Conservation (phyloP, 1,140 invertebrate genomes). For the Sweltsa coloradensis region DNA sequence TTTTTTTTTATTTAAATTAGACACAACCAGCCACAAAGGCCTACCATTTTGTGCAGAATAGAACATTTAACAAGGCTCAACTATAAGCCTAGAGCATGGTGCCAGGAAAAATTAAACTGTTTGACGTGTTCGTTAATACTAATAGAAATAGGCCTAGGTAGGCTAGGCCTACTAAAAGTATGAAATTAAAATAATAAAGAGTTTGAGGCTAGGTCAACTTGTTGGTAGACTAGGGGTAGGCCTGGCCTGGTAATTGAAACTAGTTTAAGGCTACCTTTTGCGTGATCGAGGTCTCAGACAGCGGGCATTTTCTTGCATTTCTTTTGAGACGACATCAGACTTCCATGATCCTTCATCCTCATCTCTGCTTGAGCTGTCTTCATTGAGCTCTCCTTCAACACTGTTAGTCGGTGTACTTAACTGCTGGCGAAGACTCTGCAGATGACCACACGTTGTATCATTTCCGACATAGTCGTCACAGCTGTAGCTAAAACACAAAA, state of each 20-base stretch:
- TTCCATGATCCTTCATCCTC: slow-evolving; percentile 11
- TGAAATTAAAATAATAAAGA: neutral
- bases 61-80: no score
- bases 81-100: no score
- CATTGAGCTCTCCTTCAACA: slow-evolving; percentile 21
- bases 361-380: slow-evolving; percentile 13
- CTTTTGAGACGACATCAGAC: slow-evolving; percentile 7
- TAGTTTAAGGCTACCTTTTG: slow-evolving; percentile 37
- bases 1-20: no score
- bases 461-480: slow-evolving; percentile 74
- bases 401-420: slow-evolving; percentile 21
- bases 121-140: no score
- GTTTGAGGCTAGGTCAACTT: no score
- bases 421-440: slow-evolving; percentile 45
- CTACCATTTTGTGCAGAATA: no score
- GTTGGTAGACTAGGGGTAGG: no score
- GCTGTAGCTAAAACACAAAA: slow-evolving; percentile 47
- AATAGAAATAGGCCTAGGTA: no score
- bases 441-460: slow-evolving; percentile 46
- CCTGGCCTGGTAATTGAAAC: no score
- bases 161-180: no score
- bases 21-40: no score
- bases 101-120: no score
- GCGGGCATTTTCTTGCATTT: slow-evolving; percentile 35
- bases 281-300: slow-evolving; percentile 43